A percentile compares a stretch with the other conserved stretches of the same genome.
phyloP scores from a whole-genome alignment of 2,113 vertebrate species.

The Leptobrachium leishanense region DNA sequence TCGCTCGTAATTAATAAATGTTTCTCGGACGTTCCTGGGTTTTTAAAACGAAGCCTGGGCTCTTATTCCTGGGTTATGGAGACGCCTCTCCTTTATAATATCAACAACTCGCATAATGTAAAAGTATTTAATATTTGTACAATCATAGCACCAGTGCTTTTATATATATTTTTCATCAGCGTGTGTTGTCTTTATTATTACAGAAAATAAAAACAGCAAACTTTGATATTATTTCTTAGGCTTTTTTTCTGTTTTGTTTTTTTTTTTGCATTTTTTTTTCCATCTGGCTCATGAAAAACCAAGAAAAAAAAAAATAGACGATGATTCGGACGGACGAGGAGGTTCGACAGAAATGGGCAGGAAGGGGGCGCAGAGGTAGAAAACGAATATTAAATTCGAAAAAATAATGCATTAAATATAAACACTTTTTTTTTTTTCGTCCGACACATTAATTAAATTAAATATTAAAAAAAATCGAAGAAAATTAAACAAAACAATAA shows the following conservation, averaged over 20 bases:
- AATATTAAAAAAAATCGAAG: too few species aligned
- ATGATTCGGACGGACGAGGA: not conserved
- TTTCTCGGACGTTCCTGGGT: too few species aligned
- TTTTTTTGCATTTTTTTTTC: too few species aligned
- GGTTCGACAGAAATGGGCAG: too few species aligned
- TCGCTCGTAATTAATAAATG: too few species aligned
- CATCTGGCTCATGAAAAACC: constrained; percentile 32
- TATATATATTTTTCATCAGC: constrained; percentile 41
- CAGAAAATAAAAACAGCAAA: constrained; percentile 36
- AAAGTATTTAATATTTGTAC: constrained; percentile 38
- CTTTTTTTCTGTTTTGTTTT: too few species aligned
- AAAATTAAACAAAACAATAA: too few species aligned
- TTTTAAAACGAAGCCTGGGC: too few species aligned
- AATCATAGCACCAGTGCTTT: constrained; percentile 44
- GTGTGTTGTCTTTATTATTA: constrained; percentile 44
- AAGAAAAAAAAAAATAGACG: constrained; percentile 13
- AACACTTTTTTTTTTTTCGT: constrained; percentile 4
- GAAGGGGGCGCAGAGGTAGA: constrained; percentile 18
- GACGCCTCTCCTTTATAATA: too few species aligned
- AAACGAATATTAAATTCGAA: constrained; percentile 15
- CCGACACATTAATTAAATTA: constrained; percentile 12
- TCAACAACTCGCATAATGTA: constrained; percentile 29
- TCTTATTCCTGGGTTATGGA: too few species aligned
- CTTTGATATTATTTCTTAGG: constrained; percentile 33
- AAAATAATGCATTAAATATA: constrained; percentile 31